phyloP scores from a whole-genome alignment of 2,888 invertebrate genomes.

The Calliphora vomitoria region DNA sequence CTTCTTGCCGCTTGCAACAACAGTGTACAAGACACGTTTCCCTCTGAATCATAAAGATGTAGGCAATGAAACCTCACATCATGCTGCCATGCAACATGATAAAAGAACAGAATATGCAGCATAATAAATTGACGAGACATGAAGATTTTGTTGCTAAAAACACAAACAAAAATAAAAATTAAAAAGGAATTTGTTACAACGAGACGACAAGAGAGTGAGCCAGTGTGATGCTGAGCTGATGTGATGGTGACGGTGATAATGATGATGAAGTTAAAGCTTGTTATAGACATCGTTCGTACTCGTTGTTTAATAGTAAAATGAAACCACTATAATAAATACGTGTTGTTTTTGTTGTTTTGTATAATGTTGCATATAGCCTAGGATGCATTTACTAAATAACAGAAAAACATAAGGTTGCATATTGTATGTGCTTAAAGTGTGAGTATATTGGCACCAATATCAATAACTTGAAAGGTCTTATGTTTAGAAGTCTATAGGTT shows the following conservation, averaged over 20 bases:
- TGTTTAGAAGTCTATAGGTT: slow-evolving; percentile 18
- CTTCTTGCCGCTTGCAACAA: slow-evolving; percentile 27
- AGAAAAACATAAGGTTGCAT: slow-evolving; percentile 29
- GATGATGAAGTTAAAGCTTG: slow-evolving; percentile 49
- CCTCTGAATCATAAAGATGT: not conserved
- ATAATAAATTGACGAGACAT: slow-evolving; percentile 56
- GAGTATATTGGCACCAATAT: not conserved
- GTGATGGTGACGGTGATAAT: slow-evolving; percentile 29
- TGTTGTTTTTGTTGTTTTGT: slow-evolving; percentile 30
- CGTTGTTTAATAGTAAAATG: slow-evolving; percentile 52
- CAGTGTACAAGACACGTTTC: slow-evolving; percentile 41
- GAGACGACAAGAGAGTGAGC: not conserved
- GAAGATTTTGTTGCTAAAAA: slow-evolving; percentile 34
- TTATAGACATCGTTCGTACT: slow-evolving; percentile 44
- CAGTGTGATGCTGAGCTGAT: not conserved
- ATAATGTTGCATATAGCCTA: slow-evolving; percentile 31
- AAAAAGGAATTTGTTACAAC: slow-evolving; percentile 27
- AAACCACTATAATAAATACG: slow-evolving; percentile 63
- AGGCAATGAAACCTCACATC: slow-evolving; percentile 31
- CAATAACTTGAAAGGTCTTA: slow-evolving; percentile 50
- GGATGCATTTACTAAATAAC: not conserved
- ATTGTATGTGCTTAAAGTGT: slow-evolving; percentile 16
- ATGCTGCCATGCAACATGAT: slow-evolving; percentile 37
- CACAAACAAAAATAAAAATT: slow-evolving; percentile 12
- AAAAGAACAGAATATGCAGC: slow-evolving; percentile 35